These are phyloP conservation scores for Popillia japonica DNA, from an alignment of 1,140 invertebrate genomes.

Conservation along the genomic window DNA sequence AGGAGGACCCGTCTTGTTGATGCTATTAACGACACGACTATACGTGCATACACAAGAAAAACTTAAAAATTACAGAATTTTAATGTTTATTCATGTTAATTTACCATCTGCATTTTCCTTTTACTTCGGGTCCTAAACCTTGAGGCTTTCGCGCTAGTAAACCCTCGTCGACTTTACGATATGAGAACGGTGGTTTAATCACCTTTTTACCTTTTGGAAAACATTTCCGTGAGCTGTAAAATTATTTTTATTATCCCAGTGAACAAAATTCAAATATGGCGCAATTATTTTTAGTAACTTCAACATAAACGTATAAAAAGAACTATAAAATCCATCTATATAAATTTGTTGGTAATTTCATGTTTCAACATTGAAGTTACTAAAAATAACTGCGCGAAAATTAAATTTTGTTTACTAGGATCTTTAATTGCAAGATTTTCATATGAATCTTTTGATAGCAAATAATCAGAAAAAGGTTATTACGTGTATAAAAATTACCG, in stretches of 20 bases:
- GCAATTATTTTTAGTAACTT: too few species aligned
- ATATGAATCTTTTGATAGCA: too few species aligned
- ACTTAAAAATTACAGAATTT: background rate
- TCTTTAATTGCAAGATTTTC: too few species aligned
- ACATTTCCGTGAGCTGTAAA: conserved; percentile 38
- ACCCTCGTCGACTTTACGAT: conserved; percentile 51
- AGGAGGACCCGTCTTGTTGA: background rate
- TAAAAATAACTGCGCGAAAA: too few species aligned
- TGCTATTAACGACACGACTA: background rate
- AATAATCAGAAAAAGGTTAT: background rate
- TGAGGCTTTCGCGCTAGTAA: conserved; percentile 49
- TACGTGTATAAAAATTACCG: conserved; percentile 41
- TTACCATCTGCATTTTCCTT: conserved; percentile 39
- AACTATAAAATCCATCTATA: too few species aligned
- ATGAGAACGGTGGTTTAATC: conserved; percentile 51
- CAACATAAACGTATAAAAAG: too few species aligned
- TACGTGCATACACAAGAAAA: background rate
- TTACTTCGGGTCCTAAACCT: conserved; percentile 32
- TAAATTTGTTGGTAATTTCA: too few species aligned
- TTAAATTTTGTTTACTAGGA: too few species aligned
- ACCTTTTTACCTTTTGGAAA: conserved; percentile 23
- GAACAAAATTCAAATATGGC: too few species aligned
- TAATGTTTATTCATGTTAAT: background rate
- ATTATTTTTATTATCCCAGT: background rate
- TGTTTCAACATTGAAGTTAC: too few species aligned